Evolutionary conservation across 2,888 invertebrate genomes (phyloP), one percentile per base, ranked within the genome.

Genomic region (Steinernema carpocapsae): DNA sequence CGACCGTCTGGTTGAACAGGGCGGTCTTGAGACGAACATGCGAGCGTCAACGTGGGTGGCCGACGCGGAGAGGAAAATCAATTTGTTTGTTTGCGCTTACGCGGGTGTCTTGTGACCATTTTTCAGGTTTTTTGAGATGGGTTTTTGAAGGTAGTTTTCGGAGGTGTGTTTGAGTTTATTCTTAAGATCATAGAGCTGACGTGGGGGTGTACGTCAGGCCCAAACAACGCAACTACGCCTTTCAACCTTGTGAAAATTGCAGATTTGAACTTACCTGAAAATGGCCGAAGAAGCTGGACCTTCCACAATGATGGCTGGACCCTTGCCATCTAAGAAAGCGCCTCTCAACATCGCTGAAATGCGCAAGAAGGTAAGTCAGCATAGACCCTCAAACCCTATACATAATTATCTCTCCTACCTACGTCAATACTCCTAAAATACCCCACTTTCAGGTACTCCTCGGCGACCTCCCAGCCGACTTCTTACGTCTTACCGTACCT

Each of bases 391-490:
- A 37, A 37, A 37, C 37, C 37, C n/a, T n/a, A n/a, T n/a, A n/a
- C n/a, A n/a, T n/a, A n/a, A n/a, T n/a, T n/a, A n/a, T n/a, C n/a
- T n/a, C n/a, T n/a, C n/a, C n/a, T n/a, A n/a, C 37, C 37, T 37
- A 10, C 3, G 37, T 37, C 37, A 3, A 3, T 37, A 37, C 10
- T 3, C 37, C 10, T 37, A 37, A 37, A 37, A 3, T 14, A 0
- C 26, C 43, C 26, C n/a, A 12, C 1, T 26, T 70, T 24, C 72
- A 84, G 84, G 80, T 82, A 37, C 77, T 82, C 10, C 75, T 83
- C 14, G 84, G 83, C 48, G 79, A 80, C 29, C 76, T 84, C 32
- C 82, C 84, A 7, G 77, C 78, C 7, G 83, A 84, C 64, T 84
- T 84, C 59, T 78, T 84, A 17, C 82, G 84, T 72, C 76, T 84